Percentiles rank a stretch among this genome's conserved stretches.
Conservation (phyloP, 2,113 vertebrate species). For the Pristiophorus japonicus region DNA sequence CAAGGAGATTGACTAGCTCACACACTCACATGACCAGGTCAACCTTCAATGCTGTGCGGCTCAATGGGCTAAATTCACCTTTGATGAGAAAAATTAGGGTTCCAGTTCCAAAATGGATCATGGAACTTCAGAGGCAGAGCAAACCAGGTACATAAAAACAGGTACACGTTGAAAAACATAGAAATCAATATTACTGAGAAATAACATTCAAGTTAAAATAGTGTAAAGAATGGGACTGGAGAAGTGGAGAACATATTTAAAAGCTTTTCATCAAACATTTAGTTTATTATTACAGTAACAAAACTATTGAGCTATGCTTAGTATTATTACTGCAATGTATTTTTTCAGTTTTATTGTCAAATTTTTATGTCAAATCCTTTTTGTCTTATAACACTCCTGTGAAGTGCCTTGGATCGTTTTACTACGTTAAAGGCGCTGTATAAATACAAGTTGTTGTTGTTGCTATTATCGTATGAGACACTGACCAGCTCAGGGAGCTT, state of each 20-base stretch:
- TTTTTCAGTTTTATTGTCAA: neutral
- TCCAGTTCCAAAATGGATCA: neutral
- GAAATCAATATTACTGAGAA: neutral
- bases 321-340: too few species aligned
- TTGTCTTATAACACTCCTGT: too few species aligned
- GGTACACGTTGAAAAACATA: neutral
- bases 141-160: neutral
- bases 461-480: neutral
- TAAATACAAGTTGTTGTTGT: too few species aligned
- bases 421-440: too few species aligned
- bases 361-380: too few species aligned
- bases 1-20: neutral
- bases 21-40: neutral
- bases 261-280: neutral
- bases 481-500: too few species aligned
- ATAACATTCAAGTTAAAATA: neutral
- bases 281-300: too few species aligned
- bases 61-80: neutral
- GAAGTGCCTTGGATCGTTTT: too few species aligned
- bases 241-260: neutral
- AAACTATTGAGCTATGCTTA: too few species aligned
- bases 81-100: neutral
- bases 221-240: neutral
- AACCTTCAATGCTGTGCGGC: neutral
- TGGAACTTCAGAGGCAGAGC: neutral